Evolutionary conservation across 2,113 vertebrate genomes (phyloP).

Genomic region (Paracanthobrama guichenoti): DNA sequence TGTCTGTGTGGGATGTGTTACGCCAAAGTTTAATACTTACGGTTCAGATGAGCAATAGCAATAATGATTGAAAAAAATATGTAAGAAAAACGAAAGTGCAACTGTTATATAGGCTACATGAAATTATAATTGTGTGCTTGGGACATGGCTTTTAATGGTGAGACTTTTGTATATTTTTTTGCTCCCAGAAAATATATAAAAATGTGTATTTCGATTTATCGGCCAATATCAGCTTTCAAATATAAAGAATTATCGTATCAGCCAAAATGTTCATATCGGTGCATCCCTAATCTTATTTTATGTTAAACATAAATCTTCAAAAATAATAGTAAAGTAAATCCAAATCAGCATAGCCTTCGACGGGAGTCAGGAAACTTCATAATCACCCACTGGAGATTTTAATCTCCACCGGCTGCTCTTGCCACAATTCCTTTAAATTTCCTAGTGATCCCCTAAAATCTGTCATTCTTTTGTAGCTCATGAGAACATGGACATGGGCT

Average conservation of each 20-base stretch:
- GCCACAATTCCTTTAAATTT: neutral
- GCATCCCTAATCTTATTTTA: too few relatives aligned
- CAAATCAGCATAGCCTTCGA: neutral
- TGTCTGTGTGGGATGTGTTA: neutral
- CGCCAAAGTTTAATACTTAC: neutral
- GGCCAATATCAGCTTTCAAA: too few relatives aligned
- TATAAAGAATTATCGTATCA: too few relatives aligned
- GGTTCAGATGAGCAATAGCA: neutral
- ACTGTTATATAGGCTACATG: too few relatives aligned
- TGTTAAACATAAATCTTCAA: neutral
- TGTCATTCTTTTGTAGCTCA: conserved; percentile 14
- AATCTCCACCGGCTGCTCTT: neutral
- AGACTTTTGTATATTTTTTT: too few relatives aligned
- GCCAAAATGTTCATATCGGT: too few relatives aligned
- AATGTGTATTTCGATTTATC: too few relatives aligned
- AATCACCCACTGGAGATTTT: conserved; percentile 4
- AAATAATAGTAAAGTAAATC: neutral
- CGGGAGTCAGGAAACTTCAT: neutral
- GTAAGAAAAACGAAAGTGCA: too few relatives aligned
- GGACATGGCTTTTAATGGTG: too few relatives aligned
- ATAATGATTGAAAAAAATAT: neutral
- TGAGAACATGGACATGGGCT: conserved; percentile 37
- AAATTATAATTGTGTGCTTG: too few relatives aligned
- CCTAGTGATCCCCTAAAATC: conserved; percentile 14
- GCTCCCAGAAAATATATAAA: too few relatives aligned